These are phyloP conservation scores for Gallinago paraguaiae DNA, from an alignment of 2,113 vertebrate genomes.

Conservation along the genomic window DNA sequence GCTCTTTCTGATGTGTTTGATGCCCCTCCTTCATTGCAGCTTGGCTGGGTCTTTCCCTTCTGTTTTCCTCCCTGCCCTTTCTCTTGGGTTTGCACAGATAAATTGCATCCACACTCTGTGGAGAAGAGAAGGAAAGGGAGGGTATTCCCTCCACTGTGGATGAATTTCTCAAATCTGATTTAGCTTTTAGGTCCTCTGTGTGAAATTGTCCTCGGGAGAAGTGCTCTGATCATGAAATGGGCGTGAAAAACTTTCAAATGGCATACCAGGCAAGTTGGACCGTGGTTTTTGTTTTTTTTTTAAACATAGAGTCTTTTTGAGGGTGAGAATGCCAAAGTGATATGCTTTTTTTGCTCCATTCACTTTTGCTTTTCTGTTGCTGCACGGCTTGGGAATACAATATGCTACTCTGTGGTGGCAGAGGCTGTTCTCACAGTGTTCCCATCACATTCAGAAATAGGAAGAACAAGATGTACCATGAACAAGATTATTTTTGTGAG, in stretches of 20 bases:
- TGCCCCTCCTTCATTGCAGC: background rate
- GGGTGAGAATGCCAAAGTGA: background rate
- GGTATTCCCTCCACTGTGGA: rapidly evolving
- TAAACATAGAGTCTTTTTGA: background rate
- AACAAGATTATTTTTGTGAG: conserved; percentile 48
- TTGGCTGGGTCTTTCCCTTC: background rate
- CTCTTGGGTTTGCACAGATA: background rate
- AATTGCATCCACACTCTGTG: background rate
- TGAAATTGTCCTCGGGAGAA: background rate
- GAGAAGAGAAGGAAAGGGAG: background rate
- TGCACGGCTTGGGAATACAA: background rate
- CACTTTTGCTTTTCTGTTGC: background rate
- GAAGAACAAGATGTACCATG: conserved; percentile 44
- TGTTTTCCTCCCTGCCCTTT: background rate
- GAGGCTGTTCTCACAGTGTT: conserved; percentile 26
- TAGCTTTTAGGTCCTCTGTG: background rate
- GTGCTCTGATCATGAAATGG: background rate
- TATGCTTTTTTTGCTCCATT: background rate
- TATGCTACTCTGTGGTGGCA: conserved; percentile 27
- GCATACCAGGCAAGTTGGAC: background rate
- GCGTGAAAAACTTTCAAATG: background rate
- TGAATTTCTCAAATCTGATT: background rate
- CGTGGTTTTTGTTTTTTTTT: background rate
- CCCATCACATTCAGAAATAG: conserved; percentile 53
- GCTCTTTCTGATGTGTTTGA: background rate